Base-by-base conservation (phyloP, 2,113 vertebrate genomes). In the Menura novaehollandiae region DNA sequence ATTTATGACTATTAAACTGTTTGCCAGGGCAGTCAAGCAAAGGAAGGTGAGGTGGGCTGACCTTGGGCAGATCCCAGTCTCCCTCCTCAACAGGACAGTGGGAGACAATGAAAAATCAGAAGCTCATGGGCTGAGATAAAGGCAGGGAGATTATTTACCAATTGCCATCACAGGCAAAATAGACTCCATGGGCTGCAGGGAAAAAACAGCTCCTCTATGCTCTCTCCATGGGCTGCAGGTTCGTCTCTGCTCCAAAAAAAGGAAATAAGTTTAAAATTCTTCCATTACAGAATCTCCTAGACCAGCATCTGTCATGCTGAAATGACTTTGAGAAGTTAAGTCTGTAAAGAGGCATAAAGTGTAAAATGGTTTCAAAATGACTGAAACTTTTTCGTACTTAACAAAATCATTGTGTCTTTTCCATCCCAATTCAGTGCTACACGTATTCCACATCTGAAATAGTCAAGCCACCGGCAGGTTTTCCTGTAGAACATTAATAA, bases 151-250 rank as follows among this genome's bases (percentile, higher is more conserved):
- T 27, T 12, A 35, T 35, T 47, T 14, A 35, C 7, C 15, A 14
- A 0, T 12, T 18, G 5, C 15, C 12, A 9, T 17, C 11, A 9
- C 13, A 47, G 35, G 41, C 14, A 47, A 47, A 30, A 27, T 0
- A 23, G 27, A 4, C 18, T 43, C 41, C 5, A 1, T 0, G 13
- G 10, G n/a, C 60, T 35, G 53, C 23, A 68, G 28, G 59, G 19
- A 27, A 69, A 27, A 11, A 11, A 0, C 37, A n/a, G 18, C 35
- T 78, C 7, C 16, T 26, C 39, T 5, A 2, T 0, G 0, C 9
- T 16, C 5, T 20, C 21, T 47, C 30, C 23, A 5, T 4, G 7
- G 17, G 18, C 21, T 24, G 12, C 14, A 32, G 23, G 30, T 15
- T 11, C 44, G 11, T 5, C 30, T 23, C 66, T 18, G 27, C 43